Percentiles rank a stretch among this genome's conserved stretches.
Evolutionary conservation across 2,888 invertebrate species (phyloP).

Genomic region (Sycophila texana): DNA sequence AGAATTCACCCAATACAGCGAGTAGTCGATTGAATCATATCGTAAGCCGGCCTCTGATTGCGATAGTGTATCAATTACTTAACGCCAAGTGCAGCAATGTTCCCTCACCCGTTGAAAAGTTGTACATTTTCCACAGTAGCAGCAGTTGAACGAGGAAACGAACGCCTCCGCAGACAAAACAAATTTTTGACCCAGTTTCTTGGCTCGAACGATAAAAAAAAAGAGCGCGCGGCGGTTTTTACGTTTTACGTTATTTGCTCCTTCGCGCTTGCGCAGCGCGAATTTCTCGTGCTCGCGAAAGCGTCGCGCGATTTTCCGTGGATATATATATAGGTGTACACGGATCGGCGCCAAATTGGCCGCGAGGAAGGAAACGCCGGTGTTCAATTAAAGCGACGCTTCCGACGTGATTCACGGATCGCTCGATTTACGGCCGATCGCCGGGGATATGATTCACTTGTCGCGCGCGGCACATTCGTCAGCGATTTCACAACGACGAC

Average conservation of each 20-base stretch:
- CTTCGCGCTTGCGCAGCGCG: constrained; percentile 1
- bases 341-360: background rate
- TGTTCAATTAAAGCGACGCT: constrained; percentile 10
- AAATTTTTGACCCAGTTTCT: background rate
- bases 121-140: no score
- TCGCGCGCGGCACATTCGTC: constrained; percentile 27
- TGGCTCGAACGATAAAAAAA: background rate
- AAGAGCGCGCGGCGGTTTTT: background rate
- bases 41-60: no score
- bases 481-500: constrained; percentile 31
- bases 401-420: constrained; percentile 35
- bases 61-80: no score
- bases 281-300: background rate
- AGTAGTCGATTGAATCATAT: no score
- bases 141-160: no score
- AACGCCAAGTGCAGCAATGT: no score
- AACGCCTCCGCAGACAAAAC: no score
- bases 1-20: no score
- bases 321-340: no score
- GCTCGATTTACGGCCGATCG: background rate
- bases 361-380: background rate
- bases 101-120: no score
- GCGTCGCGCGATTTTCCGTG: background rate
- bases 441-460: constrained; percentile 31
- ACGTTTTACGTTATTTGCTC: background rate